Evolutionary conservation across 2,797 vertebrate species (phyloP).

Genomic region (Coendou prehensilis): DNA sequence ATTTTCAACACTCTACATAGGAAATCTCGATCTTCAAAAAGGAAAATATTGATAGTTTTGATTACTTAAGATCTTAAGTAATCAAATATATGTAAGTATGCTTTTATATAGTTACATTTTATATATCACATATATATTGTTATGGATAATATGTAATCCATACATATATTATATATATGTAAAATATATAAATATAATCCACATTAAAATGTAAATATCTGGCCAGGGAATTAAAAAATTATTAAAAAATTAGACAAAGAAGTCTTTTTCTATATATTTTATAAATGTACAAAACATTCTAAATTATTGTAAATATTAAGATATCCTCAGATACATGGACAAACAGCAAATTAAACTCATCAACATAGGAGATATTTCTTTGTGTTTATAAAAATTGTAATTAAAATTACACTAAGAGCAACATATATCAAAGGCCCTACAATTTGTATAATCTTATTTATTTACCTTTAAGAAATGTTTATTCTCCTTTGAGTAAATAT

Average conservation of each 20-base stretch:
- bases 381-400: slow-evolving; percentile 44
- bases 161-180: background rate
- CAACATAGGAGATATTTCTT: background rate
- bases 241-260: slow-evolving; percentile 17
- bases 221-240: background rate
- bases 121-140: background rate
- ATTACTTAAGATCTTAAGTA: slow-evolving; percentile 32
- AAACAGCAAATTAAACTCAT: slow-evolving; percentile 43
- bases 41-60: slow-evolving; percentile 47
- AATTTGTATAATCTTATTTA: background rate
- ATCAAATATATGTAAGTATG: background rate
- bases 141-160: background rate
- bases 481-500: slow-evolving; percentile 47
- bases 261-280: slow-evolving; percentile 19
- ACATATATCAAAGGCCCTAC: background rate
- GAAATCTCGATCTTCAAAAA: slow-evolving; percentile 56
- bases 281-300: background rate
- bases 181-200: slow-evolving; percentile 29
- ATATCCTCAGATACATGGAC: background rate
- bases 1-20: slow-evolving; percentile 38
- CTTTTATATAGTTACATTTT: background rate
- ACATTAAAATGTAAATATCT: slow-evolving; percentile 52
- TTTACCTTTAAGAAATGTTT: slow-evolving; percentile 17
- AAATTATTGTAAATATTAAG: slow-evolving; percentile 51
- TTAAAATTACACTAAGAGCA: slow-evolving; percentile 9